A percentile compares a stretch with the other conserved stretches of the same genome.
These are phyloP conservation scores for Hylaeus volcanicus DNA, from an alignment of 1,140 invertebrate genomes.

Conservation along the genomic window DNA sequence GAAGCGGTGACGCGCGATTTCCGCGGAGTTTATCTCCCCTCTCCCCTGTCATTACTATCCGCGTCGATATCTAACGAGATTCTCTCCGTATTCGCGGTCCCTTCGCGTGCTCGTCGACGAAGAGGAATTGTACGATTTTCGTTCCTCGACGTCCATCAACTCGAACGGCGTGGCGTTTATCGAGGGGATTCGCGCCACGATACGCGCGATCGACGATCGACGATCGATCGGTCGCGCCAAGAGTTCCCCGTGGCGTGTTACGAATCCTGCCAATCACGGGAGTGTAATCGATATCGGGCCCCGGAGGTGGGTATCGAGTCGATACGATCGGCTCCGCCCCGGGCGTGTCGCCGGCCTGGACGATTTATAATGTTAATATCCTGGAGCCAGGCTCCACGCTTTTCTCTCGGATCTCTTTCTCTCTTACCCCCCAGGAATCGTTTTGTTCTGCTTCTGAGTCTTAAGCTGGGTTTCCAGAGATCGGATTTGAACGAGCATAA, in stretches of 20 bases:
- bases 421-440: not conserved
- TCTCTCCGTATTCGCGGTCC: not conserved
- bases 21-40: not conserved
- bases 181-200: conserved; percentile 25
- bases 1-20: conserved; percentile 6
- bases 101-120: conserved; percentile 3
- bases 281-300: conserved; percentile 77
- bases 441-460: conserved; percentile 21
- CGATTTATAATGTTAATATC: conserved; percentile 80
- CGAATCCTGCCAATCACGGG: conserved; percentile 79
- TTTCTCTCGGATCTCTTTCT: conserved; percentile 24
- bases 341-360: conserved; percentile 77
- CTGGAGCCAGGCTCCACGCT: conserved; percentile 56
- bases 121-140: conserved; percentile 11
- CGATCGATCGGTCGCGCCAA: conserved; percentile 54
- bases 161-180: not conserved
- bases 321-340: conserved; percentile 79
- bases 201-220: conserved; percentile 23
- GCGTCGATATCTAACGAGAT: conserved; percentile 4
- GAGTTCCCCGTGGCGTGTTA: conserved; percentile 73
- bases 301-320: conserved; percentile 73
- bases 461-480: conserved; percentile 18
- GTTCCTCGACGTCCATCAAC: not conserved
- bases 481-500: conserved; percentile 30
- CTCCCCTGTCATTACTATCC: not conserved